These are phyloP conservation scores for Noctua janthe DNA, from an alignment of 2,888 invertebrate species.

Conservation along the genomic window DNA sequence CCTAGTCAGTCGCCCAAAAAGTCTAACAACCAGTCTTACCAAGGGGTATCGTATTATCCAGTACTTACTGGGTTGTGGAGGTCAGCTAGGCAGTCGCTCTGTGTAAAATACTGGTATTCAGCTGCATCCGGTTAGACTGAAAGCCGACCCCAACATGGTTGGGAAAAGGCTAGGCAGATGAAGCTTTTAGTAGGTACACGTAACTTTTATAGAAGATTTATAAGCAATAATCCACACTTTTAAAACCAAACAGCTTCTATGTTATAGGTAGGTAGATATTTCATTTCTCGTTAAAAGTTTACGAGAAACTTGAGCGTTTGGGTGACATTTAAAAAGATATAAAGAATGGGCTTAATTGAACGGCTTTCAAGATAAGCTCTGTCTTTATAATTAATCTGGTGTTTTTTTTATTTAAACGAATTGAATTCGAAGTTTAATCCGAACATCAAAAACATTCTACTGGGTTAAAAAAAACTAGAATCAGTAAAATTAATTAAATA, in stretches of 20 bases:
- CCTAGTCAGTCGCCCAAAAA: too few relatives aligned
- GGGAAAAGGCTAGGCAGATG: too few relatives aligned
- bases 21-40: too few relatives aligned
- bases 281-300: constrained; percentile 59
- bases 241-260: constrained; percentile 9
- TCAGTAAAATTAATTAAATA: neutral
- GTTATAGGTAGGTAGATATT: constrained; percentile 24
- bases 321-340: constrained; percentile 39
- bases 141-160: too few relatives aligned
- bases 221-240: neutral
- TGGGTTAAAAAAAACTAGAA: neutral
- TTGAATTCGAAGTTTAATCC: constrained; percentile 23
- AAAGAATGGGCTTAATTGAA: constrained; percentile 46
- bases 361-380: constrained; percentile 40
- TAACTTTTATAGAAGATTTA: neutral
- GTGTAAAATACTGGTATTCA: too few relatives aligned
- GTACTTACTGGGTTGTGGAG: too few relatives aligned
- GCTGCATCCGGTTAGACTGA: too few relatives aligned
- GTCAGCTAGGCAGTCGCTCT: too few relatives aligned
- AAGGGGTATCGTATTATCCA: too few relatives aligned
- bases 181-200: neutral
- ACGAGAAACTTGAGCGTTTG: constrained; percentile 37
- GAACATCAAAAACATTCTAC: constrained; percentile 11
- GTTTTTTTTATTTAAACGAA: constrained; percentile 16
- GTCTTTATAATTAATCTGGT: constrained; percentile 24